phyloP scores from a whole-genome alignment of 2,113 vertebrate genomes.

The Oreochromis niloticus region DNA sequence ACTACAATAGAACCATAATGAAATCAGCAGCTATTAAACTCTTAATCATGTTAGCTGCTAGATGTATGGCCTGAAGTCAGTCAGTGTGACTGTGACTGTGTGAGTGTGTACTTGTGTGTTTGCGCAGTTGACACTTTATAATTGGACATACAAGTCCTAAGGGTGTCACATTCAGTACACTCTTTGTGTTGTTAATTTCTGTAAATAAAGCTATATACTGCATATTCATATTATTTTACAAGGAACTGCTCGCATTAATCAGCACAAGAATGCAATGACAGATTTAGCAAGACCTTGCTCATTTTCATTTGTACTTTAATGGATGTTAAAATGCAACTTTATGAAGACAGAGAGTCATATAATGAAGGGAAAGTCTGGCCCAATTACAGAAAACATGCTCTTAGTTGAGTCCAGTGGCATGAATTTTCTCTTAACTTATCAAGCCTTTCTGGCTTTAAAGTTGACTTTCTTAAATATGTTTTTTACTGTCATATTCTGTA shows the following conservation, averaged over 20 bases:
- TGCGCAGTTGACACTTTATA: background rate
- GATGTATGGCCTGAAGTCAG: conserved; percentile 36
- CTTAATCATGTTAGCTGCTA: conserved; percentile 55
- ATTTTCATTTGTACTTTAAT: background rate
- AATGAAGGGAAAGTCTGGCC: background rate
- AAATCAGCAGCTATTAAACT: conserved; percentile 66
- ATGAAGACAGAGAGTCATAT: background rate
- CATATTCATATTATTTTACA: background rate
- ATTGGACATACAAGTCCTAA: background rate
- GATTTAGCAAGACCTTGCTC: background rate
- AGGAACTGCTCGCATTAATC: background rate
- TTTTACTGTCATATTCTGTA: background rate
- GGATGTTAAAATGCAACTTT: background rate
- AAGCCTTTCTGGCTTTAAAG: background rate
- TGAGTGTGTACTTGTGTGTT: background rate
- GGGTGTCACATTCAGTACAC: background rate
- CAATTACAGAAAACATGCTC: background rate
- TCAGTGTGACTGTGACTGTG: background rate
- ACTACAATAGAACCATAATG: conserved; percentile 58
- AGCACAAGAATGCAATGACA: background rate
- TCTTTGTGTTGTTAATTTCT: background rate
- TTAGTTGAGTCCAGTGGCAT: background rate
- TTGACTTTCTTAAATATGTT: background rate
- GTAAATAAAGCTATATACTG: background rate
- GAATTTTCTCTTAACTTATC: background rate